phyloP scores from a whole-genome alignment of 2,888 invertebrate species.

The Tanytarsus gracilentus region DNA sequence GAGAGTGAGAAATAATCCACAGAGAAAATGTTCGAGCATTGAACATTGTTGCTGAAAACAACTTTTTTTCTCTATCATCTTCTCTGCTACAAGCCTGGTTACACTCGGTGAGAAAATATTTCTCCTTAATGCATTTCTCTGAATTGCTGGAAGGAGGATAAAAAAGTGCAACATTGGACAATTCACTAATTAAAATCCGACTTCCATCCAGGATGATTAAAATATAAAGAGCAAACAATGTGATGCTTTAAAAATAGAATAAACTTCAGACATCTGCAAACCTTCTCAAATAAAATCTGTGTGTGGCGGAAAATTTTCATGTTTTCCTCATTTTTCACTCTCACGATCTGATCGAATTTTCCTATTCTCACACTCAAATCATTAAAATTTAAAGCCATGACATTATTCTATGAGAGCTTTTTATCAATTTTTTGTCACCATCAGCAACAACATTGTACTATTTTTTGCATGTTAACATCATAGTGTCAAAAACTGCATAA shows the following conservation, averaged over 20 bases:
- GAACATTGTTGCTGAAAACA: not conserved
- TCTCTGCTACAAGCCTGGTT: conserved; percentile 7
- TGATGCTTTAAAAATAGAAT: not conserved
- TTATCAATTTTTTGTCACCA: too few relatives aligned
- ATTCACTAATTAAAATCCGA: too few relatives aligned
- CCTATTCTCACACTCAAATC: too few relatives aligned
- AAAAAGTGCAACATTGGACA: not conserved
- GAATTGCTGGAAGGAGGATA: not conserved
- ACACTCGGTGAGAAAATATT: not conserved
- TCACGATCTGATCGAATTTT: too few relatives aligned
- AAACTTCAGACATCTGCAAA: conserved; percentile 7
- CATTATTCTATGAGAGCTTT: too few relatives aligned
- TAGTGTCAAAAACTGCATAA: too few relatives aligned
- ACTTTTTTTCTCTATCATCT: too few relatives aligned
- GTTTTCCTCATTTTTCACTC: not conserved
- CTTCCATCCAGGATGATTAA: not conserved
- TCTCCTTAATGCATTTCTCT: not conserved
- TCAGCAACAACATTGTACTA: too few relatives aligned
- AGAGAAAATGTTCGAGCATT: not conserved
- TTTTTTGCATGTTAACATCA: too few relatives aligned
- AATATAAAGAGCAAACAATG: not conserved
- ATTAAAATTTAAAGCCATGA: too few relatives aligned
- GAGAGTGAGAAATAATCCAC: not conserved
- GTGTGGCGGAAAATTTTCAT: too few relatives aligned
- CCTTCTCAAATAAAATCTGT: too few relatives aligned